These are phyloP conservation scores for Pelvicachromis taeniatus DNA, from an alignment of 2,113 vertebrate species.

Conservation along the genomic window DNA sequence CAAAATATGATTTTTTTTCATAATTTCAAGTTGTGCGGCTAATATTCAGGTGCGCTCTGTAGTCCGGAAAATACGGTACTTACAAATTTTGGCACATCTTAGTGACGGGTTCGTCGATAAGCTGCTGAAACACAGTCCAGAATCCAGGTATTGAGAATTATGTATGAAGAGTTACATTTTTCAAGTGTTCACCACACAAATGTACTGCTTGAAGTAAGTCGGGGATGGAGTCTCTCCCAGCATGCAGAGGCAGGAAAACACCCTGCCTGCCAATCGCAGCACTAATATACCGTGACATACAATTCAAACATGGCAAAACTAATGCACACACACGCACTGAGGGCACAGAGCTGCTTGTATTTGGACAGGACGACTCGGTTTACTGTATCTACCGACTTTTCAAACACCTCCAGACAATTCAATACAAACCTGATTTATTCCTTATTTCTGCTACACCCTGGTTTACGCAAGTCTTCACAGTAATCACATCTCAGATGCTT, in stretches of 20 bases:
- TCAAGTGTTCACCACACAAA: not conserved
- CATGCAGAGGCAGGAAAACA: not conserved
- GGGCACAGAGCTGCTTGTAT: not conserved
- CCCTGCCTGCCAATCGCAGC: conserved; percentile 20
- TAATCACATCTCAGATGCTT: not conserved
- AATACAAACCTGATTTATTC: not conserved
- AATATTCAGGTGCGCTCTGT: too few species aligned
- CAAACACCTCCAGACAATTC: not conserved
- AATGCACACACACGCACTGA: not conserved
- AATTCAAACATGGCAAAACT: conserved; percentile 9
- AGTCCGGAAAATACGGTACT: too few species aligned
- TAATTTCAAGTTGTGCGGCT: too few species aligned
- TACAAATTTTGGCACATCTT: not conserved
- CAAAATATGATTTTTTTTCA: too few species aligned
- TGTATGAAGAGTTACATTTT: not conserved
- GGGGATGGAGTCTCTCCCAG: not conserved
- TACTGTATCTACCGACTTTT: not conserved
- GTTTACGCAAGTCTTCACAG: not conserved
- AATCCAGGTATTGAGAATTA: not conserved
- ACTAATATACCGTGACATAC: conserved; percentile 16
- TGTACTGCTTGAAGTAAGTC: not conserved
- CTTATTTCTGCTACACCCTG: not conserved
- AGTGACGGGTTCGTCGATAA: not conserved
- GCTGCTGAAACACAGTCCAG: not conserved
- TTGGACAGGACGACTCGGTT: not conserved